Conservation (phyloP, 1,140 invertebrate species). For the Atta cephalotes region DNA sequence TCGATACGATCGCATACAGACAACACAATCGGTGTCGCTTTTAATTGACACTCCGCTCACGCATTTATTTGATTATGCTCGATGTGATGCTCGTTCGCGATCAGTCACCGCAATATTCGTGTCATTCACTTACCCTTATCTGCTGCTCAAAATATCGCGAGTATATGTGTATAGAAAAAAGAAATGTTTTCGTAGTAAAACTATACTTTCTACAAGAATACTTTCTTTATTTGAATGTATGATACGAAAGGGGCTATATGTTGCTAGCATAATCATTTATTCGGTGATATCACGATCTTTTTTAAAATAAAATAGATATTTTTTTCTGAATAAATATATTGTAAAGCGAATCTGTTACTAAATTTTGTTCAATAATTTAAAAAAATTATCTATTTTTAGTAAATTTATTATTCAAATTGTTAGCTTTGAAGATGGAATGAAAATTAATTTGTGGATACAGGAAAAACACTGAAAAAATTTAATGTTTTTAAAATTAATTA, state of each 20-base stretch:
- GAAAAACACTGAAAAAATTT: background rate
- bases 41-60: conserved; percentile 40
- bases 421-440: background rate
- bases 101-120: background rate
- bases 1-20: conserved; percentile 12
- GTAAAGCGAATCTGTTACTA: background rate
- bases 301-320: background rate
- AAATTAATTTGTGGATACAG: background rate
- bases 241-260: background rate
- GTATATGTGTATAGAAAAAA: background rate
- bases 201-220: background rate
- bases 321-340: background rate
- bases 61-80: conserved; percentile 19
- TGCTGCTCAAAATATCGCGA: background rate
- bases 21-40: conserved; percentile 51
- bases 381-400: background rate
- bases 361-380: background rate
- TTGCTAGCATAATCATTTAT: background rate
- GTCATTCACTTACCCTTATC: background rate
- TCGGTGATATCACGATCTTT: background rate
- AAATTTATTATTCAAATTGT: background rate
- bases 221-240: background rate
- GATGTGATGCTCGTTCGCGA: conserved; percentile 10
- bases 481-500: background rate
- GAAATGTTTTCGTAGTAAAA: background rate